Conservation (phyloP, 2,888 invertebrate genomes). For the Augochlorella aurata region DNA sequence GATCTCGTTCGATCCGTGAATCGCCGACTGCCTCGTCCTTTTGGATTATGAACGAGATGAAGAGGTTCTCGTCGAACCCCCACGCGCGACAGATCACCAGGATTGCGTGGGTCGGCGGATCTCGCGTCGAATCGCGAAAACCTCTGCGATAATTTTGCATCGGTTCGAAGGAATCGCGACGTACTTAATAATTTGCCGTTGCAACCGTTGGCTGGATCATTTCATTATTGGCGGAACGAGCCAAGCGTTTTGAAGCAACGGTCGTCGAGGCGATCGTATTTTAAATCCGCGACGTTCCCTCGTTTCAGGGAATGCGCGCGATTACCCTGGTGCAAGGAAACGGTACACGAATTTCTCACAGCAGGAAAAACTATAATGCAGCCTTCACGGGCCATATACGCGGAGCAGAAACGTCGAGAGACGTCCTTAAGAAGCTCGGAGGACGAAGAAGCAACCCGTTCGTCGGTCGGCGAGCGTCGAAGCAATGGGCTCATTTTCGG, state of each 20-base stretch:
- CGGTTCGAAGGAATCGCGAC: too few species aligned
- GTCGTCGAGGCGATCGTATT: too few species aligned
- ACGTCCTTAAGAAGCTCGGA: background rate
- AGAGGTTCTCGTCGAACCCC: constrained; percentile 14
- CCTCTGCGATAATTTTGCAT: background rate
- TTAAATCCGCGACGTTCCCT: too few species aligned
- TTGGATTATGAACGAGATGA: constrained; percentile 7
- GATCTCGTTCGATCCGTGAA: constrained; percentile 13
- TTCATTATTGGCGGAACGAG: too few species aligned
- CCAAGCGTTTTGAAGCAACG: too few species aligned
- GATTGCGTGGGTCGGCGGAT: background rate
- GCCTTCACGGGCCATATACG: background rate
- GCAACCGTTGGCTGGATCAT: too few species aligned
- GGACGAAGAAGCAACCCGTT: background rate
- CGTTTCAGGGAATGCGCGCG: background rate
- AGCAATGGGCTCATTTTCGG: constrained; percentile 48
- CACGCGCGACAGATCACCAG: too few species aligned
- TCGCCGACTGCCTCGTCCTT: constrained; percentile 9
- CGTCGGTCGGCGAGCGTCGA: background rate
- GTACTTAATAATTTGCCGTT: too few species aligned
- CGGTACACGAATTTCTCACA: background rate
- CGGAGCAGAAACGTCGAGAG: background rate
- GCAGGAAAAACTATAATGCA: background rate
- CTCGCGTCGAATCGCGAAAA: background rate
- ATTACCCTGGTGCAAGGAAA: background rate